A percentile compares a stretch with the other conserved stretches of the same genome.
These are phyloP conservation scores for Oryzias dopingdopingensis DNA, from an alignment of 2,797 vertebrate genomes.

Conservation along the genomic window DNA sequence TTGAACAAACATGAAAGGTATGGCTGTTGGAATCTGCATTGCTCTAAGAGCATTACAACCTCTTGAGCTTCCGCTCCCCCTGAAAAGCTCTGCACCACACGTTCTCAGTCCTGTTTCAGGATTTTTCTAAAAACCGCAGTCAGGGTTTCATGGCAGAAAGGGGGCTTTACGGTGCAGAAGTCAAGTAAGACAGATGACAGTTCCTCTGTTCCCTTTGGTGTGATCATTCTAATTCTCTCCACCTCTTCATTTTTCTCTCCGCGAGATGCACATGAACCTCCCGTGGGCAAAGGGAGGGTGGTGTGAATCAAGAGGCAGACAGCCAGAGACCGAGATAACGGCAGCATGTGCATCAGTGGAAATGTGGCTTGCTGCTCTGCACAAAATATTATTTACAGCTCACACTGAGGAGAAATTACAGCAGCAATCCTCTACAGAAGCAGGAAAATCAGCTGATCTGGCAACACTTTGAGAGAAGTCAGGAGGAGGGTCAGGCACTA, in stretches of 20 bases:
- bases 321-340: constrained; percentile 55
- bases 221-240: constrained; percentile 20
- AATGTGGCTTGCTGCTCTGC: constrained; percentile 51
- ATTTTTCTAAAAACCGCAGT: constrained; percentile 48
- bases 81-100: constrained; percentile 34
- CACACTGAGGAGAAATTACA: constrained; percentile 64
- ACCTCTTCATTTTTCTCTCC: constrained; percentile 14
- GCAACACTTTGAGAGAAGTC: constrained; percentile 65
- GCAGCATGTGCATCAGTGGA: constrained; percentile 61
- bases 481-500: constrained; percentile 62
- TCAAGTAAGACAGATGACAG: constrained; percentile 41
- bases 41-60: constrained; percentile 68
- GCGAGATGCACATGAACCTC: constrained; percentile 45
- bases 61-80: constrained; percentile 50
- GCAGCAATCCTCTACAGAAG: constrained; percentile 62
- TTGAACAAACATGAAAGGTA: constrained; percentile 73
- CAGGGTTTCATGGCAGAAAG: constrained; percentile 34
- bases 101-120: constrained; percentile 56
- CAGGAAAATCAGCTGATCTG: constrained; percentile 71
- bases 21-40: constrained; percentile 64
- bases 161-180: constrained; percentile 31
- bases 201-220: constrained; percentile 29
- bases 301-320: constrained; percentile 53
- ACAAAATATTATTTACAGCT: constrained; percentile 78
- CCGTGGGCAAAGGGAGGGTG: constrained; percentile 39